phyloP scores from a whole-genome alignment of 2,888 invertebrate species.

The Lochmaea capreae region DNA sequence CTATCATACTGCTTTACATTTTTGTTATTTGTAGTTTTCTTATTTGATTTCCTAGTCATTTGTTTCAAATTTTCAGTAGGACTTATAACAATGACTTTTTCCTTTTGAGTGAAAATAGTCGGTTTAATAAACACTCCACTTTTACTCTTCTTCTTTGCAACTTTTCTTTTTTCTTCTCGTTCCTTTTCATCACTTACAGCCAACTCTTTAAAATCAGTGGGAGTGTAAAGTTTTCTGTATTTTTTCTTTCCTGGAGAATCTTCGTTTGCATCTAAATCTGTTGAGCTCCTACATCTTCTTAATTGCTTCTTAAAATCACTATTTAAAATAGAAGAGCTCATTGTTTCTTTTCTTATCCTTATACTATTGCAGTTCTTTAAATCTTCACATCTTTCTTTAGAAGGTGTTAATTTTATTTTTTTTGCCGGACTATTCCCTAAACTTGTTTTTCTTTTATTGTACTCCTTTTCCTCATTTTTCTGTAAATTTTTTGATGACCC shows the following conservation, averaged over 20 bases:
- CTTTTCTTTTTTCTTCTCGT: conserved; percentile 42
- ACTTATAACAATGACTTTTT: conserved; percentile 21
- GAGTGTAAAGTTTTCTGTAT: conserved; percentile 51
- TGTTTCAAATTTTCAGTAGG: not conserved
- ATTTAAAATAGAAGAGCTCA: not conserved
- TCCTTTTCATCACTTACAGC: conserved; percentile 47
- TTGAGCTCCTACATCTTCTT: not conserved
- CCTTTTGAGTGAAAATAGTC: conserved; percentile 34
- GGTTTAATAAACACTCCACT: conserved; percentile 31
- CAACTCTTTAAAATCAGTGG: conserved; percentile 39
- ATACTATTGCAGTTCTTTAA: not conserved
- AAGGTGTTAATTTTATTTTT: not conserved
- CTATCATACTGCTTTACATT: conserved; percentile 23
- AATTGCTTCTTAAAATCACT: not conserved
- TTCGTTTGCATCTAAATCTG: not conserved
- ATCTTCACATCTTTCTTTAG: not conserved
- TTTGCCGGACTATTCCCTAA: not conserved
- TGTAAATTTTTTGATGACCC: too few species aligned
- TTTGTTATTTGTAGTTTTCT: too few species aligned
- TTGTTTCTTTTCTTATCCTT: not conserved
- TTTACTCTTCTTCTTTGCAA: conserved; percentile 35
- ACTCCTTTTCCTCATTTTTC: too few species aligned
- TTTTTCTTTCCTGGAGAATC: conserved; percentile 27
- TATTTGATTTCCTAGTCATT: not conserved
- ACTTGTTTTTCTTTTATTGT: too few species aligned